Conservation (phyloP, 2,113 vertebrate genomes). For the pig (Sus scrofa) region T2T-Sscrofa CM000817.6:8260001-8260500, state of each 20-base stretch:
- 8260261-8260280: not conserved
- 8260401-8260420: not conserved
- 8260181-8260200: no score
- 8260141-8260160: no score
- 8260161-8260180: no score
- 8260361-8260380: no score
- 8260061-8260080: not conserved
- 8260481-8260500: not conserved
- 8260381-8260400: no score
- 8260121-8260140: no score
- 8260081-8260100: not conserved
- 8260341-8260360: no score
- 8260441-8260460: not conserved
- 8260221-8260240: not conserved
- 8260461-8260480: slow-evolving; percentile 4
- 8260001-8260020: not conserved
- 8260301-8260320: no score
- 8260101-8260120: not conserved
- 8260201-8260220: no score
- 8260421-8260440: slow-evolving; percentile 18
- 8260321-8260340: no score
- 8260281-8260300: no score
- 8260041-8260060: not conserved
- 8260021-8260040: not conserved
- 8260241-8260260: not conserved